Base-by-base conservation (phyloP, 2,113 vertebrate species). In the Formicarius rufipectus region DNA sequence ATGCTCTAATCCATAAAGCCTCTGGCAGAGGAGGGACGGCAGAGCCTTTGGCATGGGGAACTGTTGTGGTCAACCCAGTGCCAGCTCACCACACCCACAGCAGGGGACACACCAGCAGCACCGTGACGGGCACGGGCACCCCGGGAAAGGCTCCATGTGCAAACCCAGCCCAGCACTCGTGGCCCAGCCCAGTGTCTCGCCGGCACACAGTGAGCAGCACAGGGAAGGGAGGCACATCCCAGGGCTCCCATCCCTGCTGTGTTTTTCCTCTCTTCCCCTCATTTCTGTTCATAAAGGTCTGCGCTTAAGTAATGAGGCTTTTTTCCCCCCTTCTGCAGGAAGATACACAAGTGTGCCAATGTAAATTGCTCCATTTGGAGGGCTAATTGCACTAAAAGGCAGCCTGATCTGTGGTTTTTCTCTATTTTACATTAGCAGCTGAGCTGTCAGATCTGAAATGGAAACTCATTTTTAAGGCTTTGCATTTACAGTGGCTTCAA, bases 401-500 rank as follows among this genome's bases (percentile, higher is more conserved):
- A 97, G 96, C 96, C 96, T 96, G 94, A 97, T 97, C 96, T 97
- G 96, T 94, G 95, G 93, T 95, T 95, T 96, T 94, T 97, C 96
- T 96, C 95, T 97, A 93, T 97, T 97, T 91, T 97, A 97, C 96
- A 96, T 97, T 98, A 97, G 97, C 95, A 97, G 95, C 96, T 97
- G 97, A 97, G 97, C 97, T 97, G 96, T 97, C 97, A 97, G 96
- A 93, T 96, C 94, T 96, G 96, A 97, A 97, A 97, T 95, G 93
- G 97, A 97, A 97, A 97, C 96, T 97, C 97, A 97, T 98, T 97
- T 98, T 98, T 97, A 97, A 97, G 96, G 95, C 96, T 97, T 98
- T 96, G 94, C 96, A 97, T 97, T 97, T 97, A 94, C 96, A 97
- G 97, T 96, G 96, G 96, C 97, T 97, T 97, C 96, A 97, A 96